Conservation (phyloP, 2,797 vertebrate species). For the Tokudaia tokunoshimensis region DNA sequence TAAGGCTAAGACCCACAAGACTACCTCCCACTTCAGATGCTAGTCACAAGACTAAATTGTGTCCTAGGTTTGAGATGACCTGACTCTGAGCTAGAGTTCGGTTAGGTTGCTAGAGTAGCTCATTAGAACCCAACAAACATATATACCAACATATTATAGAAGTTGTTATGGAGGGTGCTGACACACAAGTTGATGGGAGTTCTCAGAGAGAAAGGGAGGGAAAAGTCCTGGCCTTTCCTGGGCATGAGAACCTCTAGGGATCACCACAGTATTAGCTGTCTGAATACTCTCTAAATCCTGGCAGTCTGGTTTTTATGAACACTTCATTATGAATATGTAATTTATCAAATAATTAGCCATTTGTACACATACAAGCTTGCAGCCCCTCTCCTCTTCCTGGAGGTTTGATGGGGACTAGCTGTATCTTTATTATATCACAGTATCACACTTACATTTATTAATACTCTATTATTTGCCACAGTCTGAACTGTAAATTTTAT, state of each 20-base stretch:
- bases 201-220: background rate
- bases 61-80: background rate
- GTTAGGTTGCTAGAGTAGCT: background rate
- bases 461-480: slow-evolving; percentile 24
- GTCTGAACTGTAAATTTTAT: background rate
- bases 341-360: background rate
- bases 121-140: background rate
- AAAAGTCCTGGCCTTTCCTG: too few relatives aligned
- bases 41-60: background rate
- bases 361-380: background rate
- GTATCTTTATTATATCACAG: background rate
- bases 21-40: background rate
- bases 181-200: background rate
- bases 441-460: background rate
- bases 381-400: background rate
- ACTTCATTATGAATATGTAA: background rate
- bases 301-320: background rate
- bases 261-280: background rate
- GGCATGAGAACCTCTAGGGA: too few relatives aligned
- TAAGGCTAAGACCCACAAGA: background rate
- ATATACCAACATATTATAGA: background rate
- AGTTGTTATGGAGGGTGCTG: background rate
- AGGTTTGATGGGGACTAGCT: background rate
- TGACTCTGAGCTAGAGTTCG: background rate
- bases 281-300: background rate